Evolutionary conservation across 2,797 vertebrate species (phyloP), one percentile per base, ranked within the genome.

Genomic region (Falco novaeseelandiae): DNA sequence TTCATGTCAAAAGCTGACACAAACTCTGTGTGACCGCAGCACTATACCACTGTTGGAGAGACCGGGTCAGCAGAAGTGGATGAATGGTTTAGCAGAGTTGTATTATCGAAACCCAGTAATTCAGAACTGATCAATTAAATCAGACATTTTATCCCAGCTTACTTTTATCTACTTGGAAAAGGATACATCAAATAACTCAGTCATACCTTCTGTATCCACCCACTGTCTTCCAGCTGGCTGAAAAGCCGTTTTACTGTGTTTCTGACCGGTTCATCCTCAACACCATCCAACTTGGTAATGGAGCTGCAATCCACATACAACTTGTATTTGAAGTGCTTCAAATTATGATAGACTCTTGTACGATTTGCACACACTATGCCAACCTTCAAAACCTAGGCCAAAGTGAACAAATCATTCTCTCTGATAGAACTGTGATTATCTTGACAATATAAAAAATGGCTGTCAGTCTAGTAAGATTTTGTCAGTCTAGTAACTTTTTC

Each of bases 261-360:
- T 97, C 98, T 98, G 85, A 98, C 98, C 22, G 98, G 92, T 65
- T 98, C 98, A 44, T 98, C 96, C 36, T 92, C 58, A 25, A 86
- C 55, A 66, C 59, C 90, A 48, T 98, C 94, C 23, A 65, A 49
- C 61, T 88, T 55, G 3, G 96, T 89, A 80, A 98, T 10, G 7
- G 91, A 96, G 81, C 96, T 97, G 91, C 98, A 99, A 38, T 95
- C 89, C 93, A 98, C 63, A 62, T 98, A 99, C 22, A 99, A 89
- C 83, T 98, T 98, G 95, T 98, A 99, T 95, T 99, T 99, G 97
- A 98, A 99, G 93, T 99, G 99, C 91, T 98, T 99, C 84, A 99
- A 94, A 23, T 97, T 94, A 70, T 99, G 99, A 91, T 99, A 99
- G 92, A 98, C 97, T 93, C 94, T 94, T 21, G 99, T 99, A 51